Evolutionary conservation across 1,140 invertebrate species (phyloP).

Genomic region (Venturia canescens): DNA sequence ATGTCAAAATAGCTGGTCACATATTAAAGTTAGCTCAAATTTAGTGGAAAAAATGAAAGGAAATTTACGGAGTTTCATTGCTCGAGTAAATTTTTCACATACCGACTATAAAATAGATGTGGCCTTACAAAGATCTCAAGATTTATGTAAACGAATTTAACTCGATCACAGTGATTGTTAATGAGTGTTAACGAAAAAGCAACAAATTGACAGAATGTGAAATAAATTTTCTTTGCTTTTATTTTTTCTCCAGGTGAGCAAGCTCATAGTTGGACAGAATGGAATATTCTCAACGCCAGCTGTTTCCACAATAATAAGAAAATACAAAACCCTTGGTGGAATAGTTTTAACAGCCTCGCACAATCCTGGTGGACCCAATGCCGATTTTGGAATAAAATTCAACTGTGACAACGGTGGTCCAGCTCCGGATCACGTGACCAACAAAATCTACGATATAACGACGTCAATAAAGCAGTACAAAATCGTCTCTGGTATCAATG

Average conservation of each 20-base stretch:
- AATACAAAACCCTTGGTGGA: slow-evolving; percentile 90
- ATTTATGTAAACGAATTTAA: too few relatives aligned
- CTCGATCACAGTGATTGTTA: too few relatives aligned
- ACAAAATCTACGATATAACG: slow-evolving; percentile 91
- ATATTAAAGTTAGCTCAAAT: too few relatives aligned
- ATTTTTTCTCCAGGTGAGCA: slow-evolving; percentile 83
- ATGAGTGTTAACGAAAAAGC: too few relatives aligned
- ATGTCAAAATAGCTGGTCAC: too few relatives aligned
- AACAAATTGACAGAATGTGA: too few relatives aligned
- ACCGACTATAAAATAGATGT: too few relatives aligned
- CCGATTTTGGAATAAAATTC: slow-evolving; percentile 99
- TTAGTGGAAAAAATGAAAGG: too few relatives aligned
- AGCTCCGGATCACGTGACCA: slow-evolving; percentile 93
- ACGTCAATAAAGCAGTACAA: slow-evolving; percentile 89
- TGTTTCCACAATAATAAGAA: slow-evolving; percentile 95
- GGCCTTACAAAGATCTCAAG: too few relatives aligned
- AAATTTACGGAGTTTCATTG: too few relatives aligned
- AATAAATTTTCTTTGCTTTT: too few relatives aligned
- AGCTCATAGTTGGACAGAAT: slow-evolving; percentile 93
- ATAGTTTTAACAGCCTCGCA: slow-evolving; percentile 99
- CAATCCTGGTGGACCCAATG: slow-evolving; percentile 98
- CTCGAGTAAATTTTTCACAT: too few relatives aligned
- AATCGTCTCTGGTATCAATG: slow-evolving; percentile 85
- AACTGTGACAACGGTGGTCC: slow-evolving; percentile 98
- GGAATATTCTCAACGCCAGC: slow-evolving; percentile 98